Evolutionary conservation across 2,113 vertebrate species (phyloP).

Genomic region (Jaculus jaculus): DNA sequence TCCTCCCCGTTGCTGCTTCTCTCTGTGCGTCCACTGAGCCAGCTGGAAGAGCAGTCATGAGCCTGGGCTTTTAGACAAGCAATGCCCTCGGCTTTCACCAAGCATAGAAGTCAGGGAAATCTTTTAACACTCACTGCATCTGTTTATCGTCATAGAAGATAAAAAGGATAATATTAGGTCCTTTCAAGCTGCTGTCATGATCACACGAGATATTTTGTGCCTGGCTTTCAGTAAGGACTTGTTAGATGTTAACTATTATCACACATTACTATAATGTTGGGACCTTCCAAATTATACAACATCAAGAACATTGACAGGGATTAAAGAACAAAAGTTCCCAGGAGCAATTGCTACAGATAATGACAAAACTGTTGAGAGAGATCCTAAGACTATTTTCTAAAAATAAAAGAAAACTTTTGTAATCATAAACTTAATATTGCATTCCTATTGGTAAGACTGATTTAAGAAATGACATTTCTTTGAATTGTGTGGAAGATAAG

Average conservation of each 20-base stretch:
- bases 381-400: conserved; percentile 17
- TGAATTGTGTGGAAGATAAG: background rate
- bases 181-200: background rate
- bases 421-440: background rate
- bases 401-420: background rate
- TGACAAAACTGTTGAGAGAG: background rate
- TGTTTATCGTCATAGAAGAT: conserved; percentile 5
- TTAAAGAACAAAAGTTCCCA: background rate
- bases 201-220: background rate
- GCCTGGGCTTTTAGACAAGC: background rate
- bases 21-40: background rate
- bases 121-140: background rate
- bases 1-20: background rate
- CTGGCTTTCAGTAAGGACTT: background rate
- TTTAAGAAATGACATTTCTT: conserved; percentile 41
- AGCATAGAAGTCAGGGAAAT: background rate
- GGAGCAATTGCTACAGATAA: background rate
- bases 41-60: background rate
- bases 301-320: background rate
- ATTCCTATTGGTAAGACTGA: background rate
- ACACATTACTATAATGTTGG: background rate
- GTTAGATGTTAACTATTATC: background rate
- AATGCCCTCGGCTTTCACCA: background rate
- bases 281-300: background rate
- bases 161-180: background rate